Base-by-base conservation (phyloP, 2,888 invertebrate species). In the Leptinotarsa haldemani region DNA sequence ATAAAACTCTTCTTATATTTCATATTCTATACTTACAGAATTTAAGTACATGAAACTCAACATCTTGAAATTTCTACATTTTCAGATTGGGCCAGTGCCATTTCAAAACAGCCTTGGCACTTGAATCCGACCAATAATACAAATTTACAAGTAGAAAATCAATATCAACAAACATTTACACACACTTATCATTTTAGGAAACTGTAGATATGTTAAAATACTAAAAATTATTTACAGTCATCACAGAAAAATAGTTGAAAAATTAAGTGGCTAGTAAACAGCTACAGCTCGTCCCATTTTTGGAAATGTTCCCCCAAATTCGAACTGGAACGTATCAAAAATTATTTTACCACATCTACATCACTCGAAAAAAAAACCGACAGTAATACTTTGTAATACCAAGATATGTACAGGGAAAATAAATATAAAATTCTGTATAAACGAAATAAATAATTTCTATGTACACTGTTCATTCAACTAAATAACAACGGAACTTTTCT, bases 141-240 rank as follows among this genome's bases (percentile, higher is more conserved):
- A 80, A 81, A 80, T 80, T 77, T 81, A 83, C 81, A 83, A 78
- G 81, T 83, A 82, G 79, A 82, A 82, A 83, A 82, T 76, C 75
- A 40, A 77, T 77, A 79, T 80, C 78, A 79, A 80, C 79, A 77
- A 80, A 81, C 80, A 76, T 77, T 76, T 68, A 74, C 72, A 76
- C 69, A 76, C 75, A 79, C 77, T 78, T 71, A 65, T 63, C 50
- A 69, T 69, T 69, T 64, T 68, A 30, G 63, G 30, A 69, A 76
- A 74, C 77, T 76, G 77, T 78, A 79, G 81, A 82, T 81, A 81
- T 81, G 80, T 80, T 79, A 77, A 79, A 80, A 78, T 77, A 80
- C 77, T 75, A 79, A 77, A 75, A 81, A 74, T 75, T 71, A 75
- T 81, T 81, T 79, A 81, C 79, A 81, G 74, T 76, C 80, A 83